Base-by-base conservation (phyloP, 2,113 vertebrate species). In the Cyphomyrus plagiostoma region DNA sequence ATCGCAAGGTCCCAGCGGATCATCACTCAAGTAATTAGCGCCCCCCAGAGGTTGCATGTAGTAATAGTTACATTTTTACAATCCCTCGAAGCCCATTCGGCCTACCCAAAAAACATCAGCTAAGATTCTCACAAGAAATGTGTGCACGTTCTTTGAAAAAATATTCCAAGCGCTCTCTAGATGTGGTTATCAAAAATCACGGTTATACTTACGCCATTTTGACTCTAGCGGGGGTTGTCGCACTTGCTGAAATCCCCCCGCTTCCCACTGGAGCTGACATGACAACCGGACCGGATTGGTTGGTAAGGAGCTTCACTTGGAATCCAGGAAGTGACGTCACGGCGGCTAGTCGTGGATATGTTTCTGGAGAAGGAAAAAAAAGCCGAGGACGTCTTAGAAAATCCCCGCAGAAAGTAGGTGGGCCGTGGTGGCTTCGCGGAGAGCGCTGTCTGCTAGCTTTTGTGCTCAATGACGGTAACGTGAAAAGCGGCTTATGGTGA, bases 281-380 rank as follows among this genome's bases (percentile, higher is more conserved):
- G 86, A 74, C 39, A 80, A 42, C 91, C 35, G 93, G 42, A 21
- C 45, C 50, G 46, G 62, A 66, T 77, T 85, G 35, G 91, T 91
- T 90, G 90, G 82, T 91, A 90, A 89, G 90, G 84, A 50, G 83
- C 92, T 89, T 88, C 87, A 66, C 88, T 80, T 39, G 82, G 93
- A 92, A 91, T 94, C 93, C 93, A 94, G 94, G 94, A 95, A 94
- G 94, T 95, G 94, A 95, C 89, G 58, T 92, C 92, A 92, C 74
- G 42, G 83, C 52, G 77, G 53, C 19, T 62, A 82, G 49, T 53
- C 92, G 93, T 89, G 39, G 91, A 91, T 88, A 90, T 91, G 90
- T 92, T 90, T 90, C 90, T 90, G 92, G 92, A 94, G 94, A 94
- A 92, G 94, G 93, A 89, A 92, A 88, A 58, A 42, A 93, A 91